Percentiles rank a stretch among this genome's conserved stretches.
Conservation (phyloP, 2,113 vertebrate species). For the Rhinolophus sinicus region DNA sequence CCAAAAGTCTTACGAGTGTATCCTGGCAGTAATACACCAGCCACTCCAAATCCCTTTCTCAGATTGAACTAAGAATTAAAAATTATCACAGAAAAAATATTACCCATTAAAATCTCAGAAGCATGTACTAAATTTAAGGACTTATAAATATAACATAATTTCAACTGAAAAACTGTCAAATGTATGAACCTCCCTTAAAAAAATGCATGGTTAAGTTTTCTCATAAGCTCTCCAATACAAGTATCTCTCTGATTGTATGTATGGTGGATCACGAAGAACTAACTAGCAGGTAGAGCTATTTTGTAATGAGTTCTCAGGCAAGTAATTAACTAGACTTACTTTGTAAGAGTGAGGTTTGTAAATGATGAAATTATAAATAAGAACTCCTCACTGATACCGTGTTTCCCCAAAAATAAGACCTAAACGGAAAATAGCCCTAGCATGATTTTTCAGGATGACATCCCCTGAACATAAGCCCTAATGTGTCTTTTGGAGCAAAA, state of each 20-base stretch:
- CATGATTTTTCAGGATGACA: too few relatives aligned
- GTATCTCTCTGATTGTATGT: neutral
- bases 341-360: neutral
- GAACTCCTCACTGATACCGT: neutral
- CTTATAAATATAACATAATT: neutral
- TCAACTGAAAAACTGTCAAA: neutral
- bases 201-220: neutral
- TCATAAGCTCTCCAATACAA: neutral
- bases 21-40: neutral
- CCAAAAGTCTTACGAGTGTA: neutral
- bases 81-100: conserved; percentile 7
- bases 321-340: neutral
- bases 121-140: neutral
- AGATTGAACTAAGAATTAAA: neutral
- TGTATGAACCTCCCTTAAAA: neutral
- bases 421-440: too few relatives aligned
- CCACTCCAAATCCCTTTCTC: neutral
- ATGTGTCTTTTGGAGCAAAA: too few relatives aligned
- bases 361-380: neutral
- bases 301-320: conserved; percentile 22
- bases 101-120: conserved; percentile 20
- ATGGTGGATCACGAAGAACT: neutral
- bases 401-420: too few relatives aligned
- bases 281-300: neutral
- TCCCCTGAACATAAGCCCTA: too few relatives aligned